Conservation (phyloP, 1,140 invertebrate species). For the Aplysia californica region DNA sequence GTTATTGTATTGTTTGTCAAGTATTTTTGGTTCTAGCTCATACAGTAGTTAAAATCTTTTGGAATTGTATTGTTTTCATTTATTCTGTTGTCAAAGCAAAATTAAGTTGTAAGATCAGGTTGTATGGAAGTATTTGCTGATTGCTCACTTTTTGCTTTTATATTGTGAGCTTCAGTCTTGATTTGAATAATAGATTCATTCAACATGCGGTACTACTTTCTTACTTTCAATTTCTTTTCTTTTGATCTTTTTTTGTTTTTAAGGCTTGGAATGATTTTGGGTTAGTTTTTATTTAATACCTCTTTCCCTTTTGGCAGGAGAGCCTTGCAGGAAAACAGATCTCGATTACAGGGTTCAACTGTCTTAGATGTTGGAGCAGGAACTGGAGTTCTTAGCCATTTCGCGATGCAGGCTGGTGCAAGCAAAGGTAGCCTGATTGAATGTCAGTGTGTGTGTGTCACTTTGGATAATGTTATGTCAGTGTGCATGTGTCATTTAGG, state of each 20-base stretch:
- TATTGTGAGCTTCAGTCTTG: neutral
- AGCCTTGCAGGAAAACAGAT: constrained; percentile 44
- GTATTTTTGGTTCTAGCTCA: no score
- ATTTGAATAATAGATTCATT: neutral
- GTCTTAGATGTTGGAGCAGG: constrained; percentile 59
- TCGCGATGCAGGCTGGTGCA: constrained; percentile 74
- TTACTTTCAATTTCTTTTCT: neutral
- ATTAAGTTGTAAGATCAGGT: no score
- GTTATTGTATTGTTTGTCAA: no score
- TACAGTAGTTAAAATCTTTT: no score
- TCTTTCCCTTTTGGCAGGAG: constrained; percentile 10
- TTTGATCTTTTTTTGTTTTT: neutral
- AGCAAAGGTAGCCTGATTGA: constrained; percentile 76
- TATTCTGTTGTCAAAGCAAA: no score
- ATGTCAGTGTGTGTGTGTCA: no score
- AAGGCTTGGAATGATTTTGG: neutral
- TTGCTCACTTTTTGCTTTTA: no score
- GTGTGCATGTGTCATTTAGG: no score
- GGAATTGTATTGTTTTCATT: no score
- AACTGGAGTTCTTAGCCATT: constrained; percentile 62
- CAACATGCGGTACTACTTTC: neutral
- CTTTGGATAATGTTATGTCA: no score
- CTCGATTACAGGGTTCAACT: constrained; percentile 43
- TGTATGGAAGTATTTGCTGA: no score
- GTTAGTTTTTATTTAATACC: neutral